A percentile compares a stretch with the other conserved stretches of the same genome.
These are phyloP conservation scores for Ferrisia virgata DNA, from an alignment of 2,888 invertebrate genomes.

Conservation along the genomic window DNA sequence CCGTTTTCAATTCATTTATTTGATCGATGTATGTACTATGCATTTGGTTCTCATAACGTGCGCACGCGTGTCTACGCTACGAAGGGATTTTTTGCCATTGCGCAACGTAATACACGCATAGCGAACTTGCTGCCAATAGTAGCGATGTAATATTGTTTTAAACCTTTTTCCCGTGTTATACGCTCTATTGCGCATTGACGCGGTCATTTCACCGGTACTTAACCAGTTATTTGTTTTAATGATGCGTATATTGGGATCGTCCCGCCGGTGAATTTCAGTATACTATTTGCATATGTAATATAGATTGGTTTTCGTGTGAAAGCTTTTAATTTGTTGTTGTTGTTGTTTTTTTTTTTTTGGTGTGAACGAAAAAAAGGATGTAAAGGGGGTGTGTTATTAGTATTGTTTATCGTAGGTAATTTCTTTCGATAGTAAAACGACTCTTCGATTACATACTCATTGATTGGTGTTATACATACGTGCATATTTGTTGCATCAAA, in stretches of 20 bases:
- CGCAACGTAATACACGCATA: background rate
- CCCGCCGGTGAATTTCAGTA: background rate
- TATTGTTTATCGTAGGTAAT: background rate
- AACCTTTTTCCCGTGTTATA: slow-evolving; percentile 14
- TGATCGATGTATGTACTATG: background rate
- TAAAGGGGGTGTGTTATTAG: background rate
- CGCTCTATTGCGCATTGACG: slow-evolving; percentile 25
- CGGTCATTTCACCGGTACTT: slow-evolving; percentile 18
- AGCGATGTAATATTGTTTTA: background rate
- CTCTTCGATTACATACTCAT: too few species aligned
- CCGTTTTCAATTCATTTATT: background rate
- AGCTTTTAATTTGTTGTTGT: background rate
- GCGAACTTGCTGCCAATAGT: background rate
- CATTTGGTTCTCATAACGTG: background rate
- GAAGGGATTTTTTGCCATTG: background rate
- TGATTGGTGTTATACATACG: too few species aligned
- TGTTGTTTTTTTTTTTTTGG: background rate
- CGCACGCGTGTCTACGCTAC: background rate
- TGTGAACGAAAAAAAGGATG: background rate
- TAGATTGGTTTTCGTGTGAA: background rate
- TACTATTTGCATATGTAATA: background rate
- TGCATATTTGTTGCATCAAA: too few species aligned
- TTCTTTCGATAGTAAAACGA: too few species aligned
- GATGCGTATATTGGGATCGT: background rate
- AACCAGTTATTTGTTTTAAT: background rate